Conservation (phyloP, 1,140 invertebrate genomes). For the Pogonus chalceus region DNA sequence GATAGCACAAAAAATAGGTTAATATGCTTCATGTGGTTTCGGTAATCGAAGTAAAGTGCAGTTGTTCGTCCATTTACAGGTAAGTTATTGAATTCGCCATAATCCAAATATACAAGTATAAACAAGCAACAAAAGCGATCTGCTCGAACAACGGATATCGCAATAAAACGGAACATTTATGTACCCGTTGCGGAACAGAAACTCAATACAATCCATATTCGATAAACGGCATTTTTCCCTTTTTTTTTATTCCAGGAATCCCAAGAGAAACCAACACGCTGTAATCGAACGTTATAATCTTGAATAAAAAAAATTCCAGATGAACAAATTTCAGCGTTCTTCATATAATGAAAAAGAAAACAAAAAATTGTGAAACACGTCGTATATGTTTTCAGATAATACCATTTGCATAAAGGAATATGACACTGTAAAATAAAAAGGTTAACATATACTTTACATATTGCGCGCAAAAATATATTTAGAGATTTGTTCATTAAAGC, state of each 20-base stretch:
- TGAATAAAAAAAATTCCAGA: neutral
- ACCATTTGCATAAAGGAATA: neutral
- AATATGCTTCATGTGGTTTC: neutral
- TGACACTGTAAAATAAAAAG: neutral
- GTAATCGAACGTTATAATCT: neutral
- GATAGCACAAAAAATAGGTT: neutral
- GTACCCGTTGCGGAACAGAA: neutral
- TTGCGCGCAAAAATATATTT: too few relatives aligned
- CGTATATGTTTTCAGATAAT: neutral
- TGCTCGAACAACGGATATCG: neutral
- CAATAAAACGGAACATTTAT: neutral
- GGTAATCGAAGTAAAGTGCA: neutral
- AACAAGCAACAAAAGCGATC: neutral
- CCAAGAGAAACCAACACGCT: neutral
- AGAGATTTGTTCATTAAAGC: too few relatives aligned
- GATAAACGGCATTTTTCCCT: neutral
- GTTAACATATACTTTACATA: too few relatives aligned
- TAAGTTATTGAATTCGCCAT: neutral
- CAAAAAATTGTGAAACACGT: too few relatives aligned
- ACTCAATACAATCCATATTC: neutral
- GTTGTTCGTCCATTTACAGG: neutral
- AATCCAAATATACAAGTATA: neutral
- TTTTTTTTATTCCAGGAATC: neutral
- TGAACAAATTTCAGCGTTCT: neutral
- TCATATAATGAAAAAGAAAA: neutral